Base-by-base conservation (phyloP, 1,140 invertebrate genomes). In the Euwallacea fornicatus region DNA sequence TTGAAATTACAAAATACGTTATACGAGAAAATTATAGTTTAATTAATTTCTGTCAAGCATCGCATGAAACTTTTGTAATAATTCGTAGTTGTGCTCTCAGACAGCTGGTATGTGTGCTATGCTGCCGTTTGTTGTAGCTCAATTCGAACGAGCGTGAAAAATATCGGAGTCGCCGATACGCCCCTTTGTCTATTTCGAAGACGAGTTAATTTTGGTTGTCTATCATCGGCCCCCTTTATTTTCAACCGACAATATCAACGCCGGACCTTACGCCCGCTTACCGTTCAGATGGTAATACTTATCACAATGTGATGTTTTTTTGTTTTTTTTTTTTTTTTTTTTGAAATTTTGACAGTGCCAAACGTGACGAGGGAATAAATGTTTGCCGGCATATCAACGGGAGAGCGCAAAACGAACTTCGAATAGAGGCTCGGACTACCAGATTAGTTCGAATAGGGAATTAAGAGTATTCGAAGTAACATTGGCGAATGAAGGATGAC, bases 161-260 rank as follows among this genome's bases (percentile, higher is more conserved):
- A 63, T 63, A 63, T 44, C 61, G 44, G 8, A 47, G 44, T 47
- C 43, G 61, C 44, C 16, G 61, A 43, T 63, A 63, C 61, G 61
- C 61, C 61, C 61, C 61, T 63, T 63, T 63, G 61, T 63, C 61
- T 63, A 63, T 63, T 63, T 63, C 47, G 47, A 63, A 63, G 61
- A 63, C 61, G 16, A 63, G 43, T 63, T 63, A 63, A 63, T 63
- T 63, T 63, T 44, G 61, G 61, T 63, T 63, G 61, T 63, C 61
- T 63, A 63, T 63, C 61, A 63, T 63, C 16, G 54, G 16, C 44
- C 61, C 61, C 44, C 21, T 47, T 63, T 63, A 44, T 46, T 63
- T 63, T 16, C 58, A 13, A 41, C 11, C 21, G 47, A 63, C 61
- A 63, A 63, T 47, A 50, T 43, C 7, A 63, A 61, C n/a, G 9